Base-by-base conservation (phyloP, 2,797 vertebrate species). In the Eulemur albifrons region DNA sequence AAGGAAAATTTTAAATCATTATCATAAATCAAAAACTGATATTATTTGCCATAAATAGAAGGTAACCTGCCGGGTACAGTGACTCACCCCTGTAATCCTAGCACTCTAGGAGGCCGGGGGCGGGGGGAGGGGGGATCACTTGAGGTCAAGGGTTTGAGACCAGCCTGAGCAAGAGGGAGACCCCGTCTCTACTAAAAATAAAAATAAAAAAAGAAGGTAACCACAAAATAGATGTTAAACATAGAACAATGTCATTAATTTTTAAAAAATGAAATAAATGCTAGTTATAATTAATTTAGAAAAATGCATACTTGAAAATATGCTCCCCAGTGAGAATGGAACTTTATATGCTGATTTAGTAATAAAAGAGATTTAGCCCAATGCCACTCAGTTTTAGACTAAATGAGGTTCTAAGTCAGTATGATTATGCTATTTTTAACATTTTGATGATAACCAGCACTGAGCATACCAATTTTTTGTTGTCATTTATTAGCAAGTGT, bases 151-250 rank as follows among this genome's bases (percentile, higher is more conserved):
- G 23, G 21, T 57, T 57, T 9, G 1, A 57, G 8, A 57, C 21
- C 9, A 57, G 54, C 54, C 54, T 23, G 21, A 11, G 21, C 54
- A 57, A 57, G 54, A 57, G 0, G 23, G 54, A 57, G 54, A 57
- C 54, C 21, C 21, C 21, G 9, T 57, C 21, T 57, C 54, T 25
- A 57, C 21, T 11, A 23, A 57, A 57, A 25, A 57, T 57, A 57
- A 23, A 23, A 9, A 45, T 45, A 11, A 57, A 57, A 57, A 23
- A 23, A 59, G 73, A 79, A 92, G 40, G 54, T 17, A 90, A 72
- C 30, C 89, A 90, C 48, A 82, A 92, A 92, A 84, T 45, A 90
- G 50, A 85, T 40, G 69, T 75, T 35, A 76, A 85, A 90, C 77
- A 43, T 30, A 65, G 2, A 91, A 63, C 4, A 40, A 59, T 54